Evolutionary conservation across 2,888 invertebrate genomes (phyloP).

Genomic region (Aplocera efformata): DNA sequence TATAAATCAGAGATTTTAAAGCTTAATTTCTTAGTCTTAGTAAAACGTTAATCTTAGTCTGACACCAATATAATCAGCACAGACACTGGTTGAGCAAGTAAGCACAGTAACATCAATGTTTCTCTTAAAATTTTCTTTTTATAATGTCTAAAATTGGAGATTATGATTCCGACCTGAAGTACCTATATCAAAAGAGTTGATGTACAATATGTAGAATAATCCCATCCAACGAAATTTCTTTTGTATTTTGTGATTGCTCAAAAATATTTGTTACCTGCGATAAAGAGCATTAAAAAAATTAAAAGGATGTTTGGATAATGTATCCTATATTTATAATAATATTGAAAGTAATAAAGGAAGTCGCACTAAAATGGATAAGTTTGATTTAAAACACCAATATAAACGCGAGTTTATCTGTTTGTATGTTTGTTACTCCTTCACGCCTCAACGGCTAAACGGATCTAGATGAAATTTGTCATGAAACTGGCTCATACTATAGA

Average conservation of each 20-base stretch:
- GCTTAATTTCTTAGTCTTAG: too few species aligned
- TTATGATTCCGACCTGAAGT: too few species aligned
- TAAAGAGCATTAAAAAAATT: conserved; percentile 47
- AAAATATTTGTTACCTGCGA: conserved; percentile 59
- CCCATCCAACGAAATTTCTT: conserved; percentile 28
- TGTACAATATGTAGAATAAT: conserved; percentile 20
- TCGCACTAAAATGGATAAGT: conserved; percentile 52
- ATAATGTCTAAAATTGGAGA: too few species aligned
- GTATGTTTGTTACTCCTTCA: too few species aligned
- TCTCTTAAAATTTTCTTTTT: conserved; percentile 7
- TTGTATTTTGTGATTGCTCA: conserved; percentile 58
- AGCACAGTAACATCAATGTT: conserved; percentile 32
- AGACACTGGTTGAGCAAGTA: conserved; percentile 35
- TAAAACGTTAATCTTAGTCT: too few species aligned
- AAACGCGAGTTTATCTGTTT: too few species aligned
- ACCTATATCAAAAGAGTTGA: conserved; percentile 18
- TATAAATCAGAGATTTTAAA: too few species aligned
- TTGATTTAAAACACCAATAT: conserved; percentile 33
- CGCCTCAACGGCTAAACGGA: too few species aligned
- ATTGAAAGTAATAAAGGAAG: conserved; percentile 65
- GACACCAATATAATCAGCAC: too few species aligned
- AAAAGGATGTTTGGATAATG: conserved; percentile 55
- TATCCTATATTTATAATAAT: conserved; percentile 62
- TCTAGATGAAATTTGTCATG: too few species aligned
- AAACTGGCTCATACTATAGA: too few species aligned